Evolutionary conservation across 1,140 invertebrate genomes (phyloP).

Genomic region (Saxidomus purpurata): DNA sequence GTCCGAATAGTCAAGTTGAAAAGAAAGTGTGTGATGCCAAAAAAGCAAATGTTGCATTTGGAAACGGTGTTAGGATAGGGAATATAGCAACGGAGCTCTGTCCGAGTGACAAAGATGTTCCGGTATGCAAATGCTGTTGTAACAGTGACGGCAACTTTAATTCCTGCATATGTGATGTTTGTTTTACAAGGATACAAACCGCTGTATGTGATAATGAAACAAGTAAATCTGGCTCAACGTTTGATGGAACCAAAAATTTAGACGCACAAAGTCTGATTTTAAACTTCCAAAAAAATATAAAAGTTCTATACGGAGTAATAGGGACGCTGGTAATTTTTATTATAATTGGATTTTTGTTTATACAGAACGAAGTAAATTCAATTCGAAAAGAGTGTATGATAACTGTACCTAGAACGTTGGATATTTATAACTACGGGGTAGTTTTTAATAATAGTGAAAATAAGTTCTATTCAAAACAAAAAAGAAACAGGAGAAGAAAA

Average conservation of each 20-base stretch:
- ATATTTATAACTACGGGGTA: background rate
- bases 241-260: no score
- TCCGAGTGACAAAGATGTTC: background rate
- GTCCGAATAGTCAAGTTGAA: background rate
- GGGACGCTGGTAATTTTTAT: background rate
- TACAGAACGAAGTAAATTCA: background rate
- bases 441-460: slow-evolving; percentile 23
- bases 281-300: background rate
- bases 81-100: background rate
- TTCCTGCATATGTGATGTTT: background rate
- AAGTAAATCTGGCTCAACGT: no score
- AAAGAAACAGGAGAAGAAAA: background rate
- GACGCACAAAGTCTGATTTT: background rate
- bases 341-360: background rate
- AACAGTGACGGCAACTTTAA: background rate
- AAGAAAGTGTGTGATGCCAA: background rate
- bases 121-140: background rate
- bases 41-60: background rate
- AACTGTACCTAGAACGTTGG: background rate
- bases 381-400: background rate
- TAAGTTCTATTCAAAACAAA: background rate
- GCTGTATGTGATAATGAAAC: slow-evolving; percentile 19
- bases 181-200: background rate
- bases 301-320: slow-evolving; percentile 13
- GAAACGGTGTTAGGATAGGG: background rate